Conservation (phyloP, 1,140 invertebrate species). For the Penaeus vannamei region DNA sequence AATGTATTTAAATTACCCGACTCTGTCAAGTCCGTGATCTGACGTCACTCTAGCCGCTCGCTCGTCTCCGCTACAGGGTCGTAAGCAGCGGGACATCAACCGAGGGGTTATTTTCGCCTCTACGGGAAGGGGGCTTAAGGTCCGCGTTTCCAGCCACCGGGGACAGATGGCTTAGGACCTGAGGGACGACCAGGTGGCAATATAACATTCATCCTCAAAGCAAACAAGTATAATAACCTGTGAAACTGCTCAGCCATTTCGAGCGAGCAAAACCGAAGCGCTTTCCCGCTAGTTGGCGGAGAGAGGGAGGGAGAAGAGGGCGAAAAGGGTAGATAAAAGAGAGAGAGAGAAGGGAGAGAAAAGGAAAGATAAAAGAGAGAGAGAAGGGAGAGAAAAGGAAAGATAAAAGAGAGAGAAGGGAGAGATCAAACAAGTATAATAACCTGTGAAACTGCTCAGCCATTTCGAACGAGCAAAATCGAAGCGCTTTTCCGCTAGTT, state of each 20-base stretch:
- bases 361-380: no score
- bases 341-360: slow-evolving; percentile 18
- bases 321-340: no score
- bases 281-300: neutral
- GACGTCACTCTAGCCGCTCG: slow-evolving; percentile 52
- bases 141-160: no score
- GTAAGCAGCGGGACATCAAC: neutral
- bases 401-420: no score
- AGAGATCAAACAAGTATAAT: slow-evolving; percentile 67
- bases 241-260: slow-evolving; percentile 53
- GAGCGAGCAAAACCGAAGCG: slow-evolving; percentile 36
- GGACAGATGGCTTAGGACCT: slow-evolving; percentile 29
- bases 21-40: slow-evolving; percentile 61
- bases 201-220: slow-evolving; percentile 67
- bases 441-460: slow-evolving; percentile 60
- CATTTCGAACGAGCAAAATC: slow-evolving; percentile 41
- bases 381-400: no score
- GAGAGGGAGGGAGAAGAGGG: neutral
- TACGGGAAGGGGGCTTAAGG: neutral
- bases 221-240: slow-evolving; percentile 66
- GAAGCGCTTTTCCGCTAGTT: neutral
- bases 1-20: slow-evolving; percentile 67
- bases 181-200: slow-evolving; percentile 37
- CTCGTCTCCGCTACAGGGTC: slow-evolving; percentile 28
- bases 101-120: neutral